Evolutionary conservation across 2,113 vertebrate genomes (phyloP).

Genomic region (Nettapus auritus): DNA sequence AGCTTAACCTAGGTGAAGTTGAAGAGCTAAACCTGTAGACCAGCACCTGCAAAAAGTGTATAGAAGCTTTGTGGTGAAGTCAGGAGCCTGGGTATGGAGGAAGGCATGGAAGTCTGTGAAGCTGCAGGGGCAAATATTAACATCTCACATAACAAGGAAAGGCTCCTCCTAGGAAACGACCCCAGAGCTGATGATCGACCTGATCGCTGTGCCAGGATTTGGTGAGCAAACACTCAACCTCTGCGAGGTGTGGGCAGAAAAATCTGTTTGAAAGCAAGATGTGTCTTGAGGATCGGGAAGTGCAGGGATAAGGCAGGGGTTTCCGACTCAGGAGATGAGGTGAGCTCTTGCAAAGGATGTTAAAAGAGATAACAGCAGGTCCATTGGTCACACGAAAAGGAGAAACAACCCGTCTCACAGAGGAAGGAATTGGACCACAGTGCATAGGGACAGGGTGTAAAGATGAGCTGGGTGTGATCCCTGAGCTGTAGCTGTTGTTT

Average conservation of each 20-base stretch:
- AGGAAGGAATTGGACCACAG: not conserved
- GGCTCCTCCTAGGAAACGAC: conserved; percentile 35
- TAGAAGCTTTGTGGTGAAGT: not conserved
- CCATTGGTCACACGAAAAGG: not conserved
- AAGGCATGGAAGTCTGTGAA: not conserved
- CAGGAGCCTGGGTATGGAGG: not conserved
- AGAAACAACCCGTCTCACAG: not conserved
- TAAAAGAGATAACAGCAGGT: not conserved
- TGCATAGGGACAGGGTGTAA: not conserved
- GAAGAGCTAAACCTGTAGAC: not conserved
- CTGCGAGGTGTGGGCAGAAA: not conserved
- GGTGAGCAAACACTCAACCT: conserved; percentile 40
- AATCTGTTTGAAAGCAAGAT: not conserved
- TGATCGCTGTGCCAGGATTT: conserved; percentile 1
- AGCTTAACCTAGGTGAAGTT: not conserved
- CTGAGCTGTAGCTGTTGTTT: not conserved
- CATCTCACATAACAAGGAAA: conserved; percentile 47
- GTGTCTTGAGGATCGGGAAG: not conserved
- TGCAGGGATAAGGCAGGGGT: not conserved
- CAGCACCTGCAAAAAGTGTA: not conserved
- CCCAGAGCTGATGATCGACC: conserved; percentile 51
- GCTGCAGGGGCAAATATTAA: conserved; percentile 49
- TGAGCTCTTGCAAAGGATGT: not conserved
- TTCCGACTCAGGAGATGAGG: not conserved
- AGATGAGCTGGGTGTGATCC: not conserved